Percentiles rank a stretch among this genome's conserved stretches.
phyloP scores from a whole-genome alignment of 2,113 vertebrate genomes.

The Paradoxurus hermaphroditus region DNA sequence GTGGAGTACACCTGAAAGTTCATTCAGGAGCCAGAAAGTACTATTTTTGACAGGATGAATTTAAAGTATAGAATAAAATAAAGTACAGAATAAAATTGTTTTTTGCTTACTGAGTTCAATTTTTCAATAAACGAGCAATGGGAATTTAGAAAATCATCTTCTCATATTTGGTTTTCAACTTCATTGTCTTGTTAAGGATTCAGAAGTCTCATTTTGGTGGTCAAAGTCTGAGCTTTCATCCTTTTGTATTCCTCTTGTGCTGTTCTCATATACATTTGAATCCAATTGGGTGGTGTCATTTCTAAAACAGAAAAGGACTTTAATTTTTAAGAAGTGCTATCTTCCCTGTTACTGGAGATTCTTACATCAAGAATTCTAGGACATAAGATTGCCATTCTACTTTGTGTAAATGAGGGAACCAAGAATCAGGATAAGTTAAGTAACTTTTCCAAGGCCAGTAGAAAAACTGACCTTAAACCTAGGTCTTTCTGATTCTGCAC shows the following conservation, averaged over 20 bases:
- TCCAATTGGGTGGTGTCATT: not conserved
- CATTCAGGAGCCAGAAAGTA: not conserved
- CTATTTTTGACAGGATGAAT: not conserved
- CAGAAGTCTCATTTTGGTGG: not conserved
- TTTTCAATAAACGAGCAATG: not conserved
- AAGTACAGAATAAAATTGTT: not conserved
- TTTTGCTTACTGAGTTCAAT: not conserved
- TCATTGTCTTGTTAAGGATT: not conserved
- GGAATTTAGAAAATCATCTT: not conserved
- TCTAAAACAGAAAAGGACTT: not conserved
- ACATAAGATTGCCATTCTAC: not conserved
- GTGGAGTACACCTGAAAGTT: not conserved
- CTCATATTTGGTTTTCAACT: not conserved
- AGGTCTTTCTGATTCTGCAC: not conserved
- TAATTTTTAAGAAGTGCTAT: not conserved
- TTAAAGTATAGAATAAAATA: slow-evolving; percentile 10
- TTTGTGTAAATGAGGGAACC: slow-evolving; percentile 3
- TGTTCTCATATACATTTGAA: not conserved
- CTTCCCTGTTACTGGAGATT: not conserved
- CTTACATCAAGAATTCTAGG: not conserved
- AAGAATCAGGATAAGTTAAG: not conserved
- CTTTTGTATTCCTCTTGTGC: not conserved
- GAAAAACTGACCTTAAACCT: not conserved
- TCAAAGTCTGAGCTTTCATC: not conserved
- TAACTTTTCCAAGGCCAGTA: not conserved